Base-by-base conservation (phyloP, 2,797 vertebrate species). In the Sciaenops ocellatus region DNA sequence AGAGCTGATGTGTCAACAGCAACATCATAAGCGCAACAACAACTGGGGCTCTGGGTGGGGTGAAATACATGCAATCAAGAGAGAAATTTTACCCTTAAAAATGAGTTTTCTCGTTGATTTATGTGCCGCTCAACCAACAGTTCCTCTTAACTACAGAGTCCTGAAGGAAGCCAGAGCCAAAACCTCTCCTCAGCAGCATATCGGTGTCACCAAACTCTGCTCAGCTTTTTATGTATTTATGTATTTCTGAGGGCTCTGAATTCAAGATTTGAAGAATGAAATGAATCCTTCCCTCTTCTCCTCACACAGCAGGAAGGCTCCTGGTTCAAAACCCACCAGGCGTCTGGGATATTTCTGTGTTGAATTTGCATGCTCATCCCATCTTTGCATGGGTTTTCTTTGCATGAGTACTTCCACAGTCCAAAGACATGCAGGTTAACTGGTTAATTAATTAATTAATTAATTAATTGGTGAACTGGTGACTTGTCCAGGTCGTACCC, bases 1-100 rank as follows among this genome's bases (percentile, higher is more conserved):
- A 0, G 24, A 56, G 73, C 48, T 73, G 51, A 79, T 75, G 78
- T 77, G 67, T 87, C 80, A 81, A 87, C 82, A 72, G 60, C 50
- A 76, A 51, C 44, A 12, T 22, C 48, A 51, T 17, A 57, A 76
- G 59, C 30, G 44, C 56, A 68, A 57, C 74, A 68, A 69, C 62
- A 55, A 60, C 22, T 2, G 69, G 44, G 46, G 70, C 71, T 67
- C 46, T 48, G 77, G 50, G 67, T 2, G 5, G 2, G 6, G 17
- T 61, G 55, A 78, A 80, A 83, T 48, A 54, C 54, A 77, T 26
- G 57, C 83, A 70, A 73, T 80, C 77, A 72, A 72, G 51, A 74
- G 64, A 60, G 59, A 30, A 30, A 61, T 65, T 75, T 80, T 9
- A 76, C 3, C 51, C 44, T 47, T 28, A 73, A 46, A 70, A 78